These are phyloP conservation scores for Motacilla tschutschensis DNA, from an alignment of 2,113 vertebrate species.

Conservation along the genomic window DNA sequence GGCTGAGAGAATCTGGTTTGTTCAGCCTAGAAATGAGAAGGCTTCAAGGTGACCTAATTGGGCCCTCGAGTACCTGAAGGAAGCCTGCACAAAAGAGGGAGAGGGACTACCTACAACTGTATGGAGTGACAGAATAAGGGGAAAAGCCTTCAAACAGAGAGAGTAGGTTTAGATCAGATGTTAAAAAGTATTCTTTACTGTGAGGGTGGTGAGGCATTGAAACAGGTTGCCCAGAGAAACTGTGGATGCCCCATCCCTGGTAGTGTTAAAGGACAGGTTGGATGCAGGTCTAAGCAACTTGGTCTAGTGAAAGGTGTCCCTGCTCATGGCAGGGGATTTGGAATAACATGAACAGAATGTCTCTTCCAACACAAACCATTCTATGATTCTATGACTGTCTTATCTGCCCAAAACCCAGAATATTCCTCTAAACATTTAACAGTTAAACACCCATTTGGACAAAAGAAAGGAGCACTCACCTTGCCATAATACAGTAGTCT, in stretches of 20 bases:
- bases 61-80: not conserved
- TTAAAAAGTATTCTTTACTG: not conserved
- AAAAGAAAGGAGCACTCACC: conserved; percentile 66
- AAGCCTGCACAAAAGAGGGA: not conserved
- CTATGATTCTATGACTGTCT: not conserved
- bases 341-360: not conserved
- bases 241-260: not conserved
- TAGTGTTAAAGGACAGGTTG: not conserved
- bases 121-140: not conserved
- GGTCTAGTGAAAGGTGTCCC: not conserved
- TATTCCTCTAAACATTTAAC: not conserved
- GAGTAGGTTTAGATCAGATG: not conserved
- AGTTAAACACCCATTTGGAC: not conserved
- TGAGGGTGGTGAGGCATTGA: not conserved
- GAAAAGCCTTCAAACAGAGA: not conserved
- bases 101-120: not conserved
- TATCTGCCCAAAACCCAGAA: not conserved
- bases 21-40: not conserved
- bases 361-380: not conserved
- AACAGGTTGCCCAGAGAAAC: not conserved
- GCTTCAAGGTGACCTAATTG: not conserved
- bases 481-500: conserved; percentile 92
- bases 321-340: not conserved
- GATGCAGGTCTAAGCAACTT: not conserved
- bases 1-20: not conserved